Percentiles rank a stretch among this genome's conserved stretches.
phyloP scores from a whole-genome alignment of 2,797 vertebrate species.

The Typhlichthys eigenmanni region DNA sequence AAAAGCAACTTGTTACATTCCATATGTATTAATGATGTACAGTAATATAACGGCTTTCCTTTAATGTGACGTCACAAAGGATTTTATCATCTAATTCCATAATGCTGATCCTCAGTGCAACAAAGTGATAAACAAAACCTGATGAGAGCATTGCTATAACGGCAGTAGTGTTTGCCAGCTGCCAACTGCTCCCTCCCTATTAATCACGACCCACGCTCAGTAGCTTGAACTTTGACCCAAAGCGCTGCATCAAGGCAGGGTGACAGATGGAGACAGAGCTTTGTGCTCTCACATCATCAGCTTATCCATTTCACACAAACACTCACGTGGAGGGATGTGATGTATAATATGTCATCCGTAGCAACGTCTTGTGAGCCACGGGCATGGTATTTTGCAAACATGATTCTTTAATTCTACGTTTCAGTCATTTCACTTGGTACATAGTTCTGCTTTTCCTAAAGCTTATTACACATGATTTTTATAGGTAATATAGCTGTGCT shows the following conservation, averaged over 20 bases:
- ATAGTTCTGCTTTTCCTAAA: too few relatives aligned
- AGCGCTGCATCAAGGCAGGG: conserved; percentile 57
- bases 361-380: conserved; percentile 24
- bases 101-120: too few relatives aligned
- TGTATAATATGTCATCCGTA: conserved; percentile 40
- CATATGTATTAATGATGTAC: too few relatives aligned
- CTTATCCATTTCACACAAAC: conserved; percentile 43
- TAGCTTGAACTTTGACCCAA: conserved; percentile 69
- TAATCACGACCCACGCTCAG: conserved; percentile 65
- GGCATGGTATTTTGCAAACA: too few relatives aligned
- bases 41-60: too few relatives aligned
- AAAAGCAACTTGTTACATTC: too few relatives aligned
- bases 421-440: conserved; percentile 35
- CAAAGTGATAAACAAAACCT: too few relatives aligned
- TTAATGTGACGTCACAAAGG: too few relatives aligned
- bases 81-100: too few relatives aligned
- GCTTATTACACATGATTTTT: too few relatives aligned
- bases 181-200: conserved; percentile 59
- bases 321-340: conserved; percentile 28
- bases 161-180: conserved; percentile 33
- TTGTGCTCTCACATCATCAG: conserved; percentile 59
- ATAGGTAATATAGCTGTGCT: too few relatives aligned
- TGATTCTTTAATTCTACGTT: not conserved
- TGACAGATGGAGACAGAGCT: conserved; percentile 70
- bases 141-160: not conserved